These are phyloP conservation scores for Agrochola litura DNA, from an alignment of 2,888 invertebrate species.

Conservation along the genomic window DNA sequence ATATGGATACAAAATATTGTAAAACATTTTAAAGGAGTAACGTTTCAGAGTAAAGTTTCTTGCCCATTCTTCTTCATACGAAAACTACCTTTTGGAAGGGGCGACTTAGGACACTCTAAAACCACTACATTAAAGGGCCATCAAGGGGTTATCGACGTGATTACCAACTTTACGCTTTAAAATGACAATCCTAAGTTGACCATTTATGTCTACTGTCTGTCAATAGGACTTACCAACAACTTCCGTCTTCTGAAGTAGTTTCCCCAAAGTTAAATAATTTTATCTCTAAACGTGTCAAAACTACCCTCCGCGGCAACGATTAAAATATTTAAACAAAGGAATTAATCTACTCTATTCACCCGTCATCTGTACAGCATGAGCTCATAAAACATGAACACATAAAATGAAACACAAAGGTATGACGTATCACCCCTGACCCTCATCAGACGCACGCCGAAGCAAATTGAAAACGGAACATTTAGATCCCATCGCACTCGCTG, in stretches of 20 bases:
- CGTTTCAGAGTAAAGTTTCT: no score
- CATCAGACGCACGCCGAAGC: slow-evolving; percentile 51
- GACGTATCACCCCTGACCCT: slow-evolving; percentile 56
- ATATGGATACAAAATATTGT: no score
- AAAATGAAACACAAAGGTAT: slow-evolving; percentile 50
- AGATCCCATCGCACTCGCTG: slow-evolving; percentile 69
- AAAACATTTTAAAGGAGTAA: no score
- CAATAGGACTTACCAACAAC: neutral
- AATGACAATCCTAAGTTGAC: neutral
- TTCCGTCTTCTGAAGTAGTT: neutral
- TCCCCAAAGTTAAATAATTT: neutral
- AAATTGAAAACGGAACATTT: slow-evolving; percentile 71
- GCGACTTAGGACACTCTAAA: neutral
- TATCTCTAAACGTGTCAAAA: neutral
- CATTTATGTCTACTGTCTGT: neutral
- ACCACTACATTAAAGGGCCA: neutral
- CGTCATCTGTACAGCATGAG: slow-evolving; percentile 8
- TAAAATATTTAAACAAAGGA: slow-evolving; percentile 21
- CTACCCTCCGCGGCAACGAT: neutral
- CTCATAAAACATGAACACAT: slow-evolving; percentile 42
- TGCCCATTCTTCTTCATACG: no score
- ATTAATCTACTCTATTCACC: slow-evolving; percentile 16
- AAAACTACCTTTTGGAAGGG: no score
- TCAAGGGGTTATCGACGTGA: neutral
- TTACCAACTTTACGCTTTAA: neutral